phyloP scores from a whole-genome alignment of 2,888 invertebrate species.

The Halictus ligatus region DNA sequence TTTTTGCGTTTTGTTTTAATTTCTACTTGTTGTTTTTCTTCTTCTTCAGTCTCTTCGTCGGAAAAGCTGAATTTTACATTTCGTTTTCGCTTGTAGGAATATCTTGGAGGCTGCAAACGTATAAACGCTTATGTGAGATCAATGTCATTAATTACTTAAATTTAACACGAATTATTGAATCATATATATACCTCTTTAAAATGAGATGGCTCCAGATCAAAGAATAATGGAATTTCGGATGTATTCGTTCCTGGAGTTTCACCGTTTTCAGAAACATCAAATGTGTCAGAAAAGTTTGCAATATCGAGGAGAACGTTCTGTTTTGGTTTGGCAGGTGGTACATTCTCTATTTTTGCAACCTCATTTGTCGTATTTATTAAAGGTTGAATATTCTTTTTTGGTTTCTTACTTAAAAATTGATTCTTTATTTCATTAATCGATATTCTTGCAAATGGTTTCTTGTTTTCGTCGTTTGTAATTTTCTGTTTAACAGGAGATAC shows the following conservation, averaged over 20 bases:
- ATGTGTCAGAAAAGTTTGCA: conserved; percentile 75
- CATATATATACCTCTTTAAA: conserved; percentile 73
- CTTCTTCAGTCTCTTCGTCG: conserved; percentile 48
- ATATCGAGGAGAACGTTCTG: conserved; percentile 38
- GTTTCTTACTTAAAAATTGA: conserved; percentile 46
- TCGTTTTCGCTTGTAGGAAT: conserved; percentile 78
- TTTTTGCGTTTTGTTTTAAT: conserved; percentile 68
- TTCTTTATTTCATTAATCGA: conserved; percentile 66
- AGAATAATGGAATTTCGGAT: conserved; percentile 70
- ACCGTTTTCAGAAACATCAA: conserved; percentile 68
- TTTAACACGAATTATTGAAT: not conserved
- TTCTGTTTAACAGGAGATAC: conserved; percentile 6
- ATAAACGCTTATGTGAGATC: not conserved
- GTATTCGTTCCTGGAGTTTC: conserved; percentile 43
- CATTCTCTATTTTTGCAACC: conserved; percentile 6
- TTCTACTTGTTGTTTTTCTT: conserved; percentile 43
- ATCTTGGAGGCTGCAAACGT: conserved; percentile 76
- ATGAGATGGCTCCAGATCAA: conserved; percentile 76
- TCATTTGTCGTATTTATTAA: conserved; percentile 28
- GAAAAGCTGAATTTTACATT: conserved; percentile 49
- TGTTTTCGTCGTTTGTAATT: not conserved
- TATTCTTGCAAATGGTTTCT: conserved; percentile 58
- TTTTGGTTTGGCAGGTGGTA: conserved; percentile 18
- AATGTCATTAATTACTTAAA: not conserved
- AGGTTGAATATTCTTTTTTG: conserved; percentile 24